Conservation (phyloP, 2,113 vertebrate species). For the Microtus richardsoni region DNA sequence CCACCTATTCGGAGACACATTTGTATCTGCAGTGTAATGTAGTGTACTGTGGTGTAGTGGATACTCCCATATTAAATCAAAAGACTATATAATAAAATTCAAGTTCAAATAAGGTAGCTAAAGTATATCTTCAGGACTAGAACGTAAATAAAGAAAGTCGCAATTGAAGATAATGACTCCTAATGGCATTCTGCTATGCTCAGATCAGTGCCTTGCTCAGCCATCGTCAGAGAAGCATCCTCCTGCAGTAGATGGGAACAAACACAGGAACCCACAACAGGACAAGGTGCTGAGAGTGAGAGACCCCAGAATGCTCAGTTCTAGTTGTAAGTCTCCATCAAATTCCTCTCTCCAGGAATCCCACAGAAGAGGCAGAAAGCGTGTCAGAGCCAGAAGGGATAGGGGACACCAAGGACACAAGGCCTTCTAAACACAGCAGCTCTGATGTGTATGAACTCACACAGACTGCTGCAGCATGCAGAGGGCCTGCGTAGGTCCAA, state of each 20-base stretch:
- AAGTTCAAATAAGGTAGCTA: slow-evolving; percentile 25
- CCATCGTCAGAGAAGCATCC: background rate
- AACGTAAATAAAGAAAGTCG: background rate
- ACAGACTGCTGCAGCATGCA: background rate
- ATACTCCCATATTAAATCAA: background rate
- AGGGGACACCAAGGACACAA: background rate
- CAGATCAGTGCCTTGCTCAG: background rate
- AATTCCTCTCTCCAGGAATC: background rate
- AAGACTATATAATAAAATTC: background rate
- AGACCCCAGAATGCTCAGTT: too few relatives aligned
- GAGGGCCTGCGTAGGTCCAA: background rate
- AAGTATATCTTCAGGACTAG: background rate
- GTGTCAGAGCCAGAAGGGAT: background rate
- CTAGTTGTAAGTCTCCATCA: too few relatives aligned
- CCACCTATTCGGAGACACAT: background rate
- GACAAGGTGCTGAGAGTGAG: background rate
- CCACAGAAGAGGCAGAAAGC: too few relatives aligned
- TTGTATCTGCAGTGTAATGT: background rate
- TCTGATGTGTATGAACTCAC: background rate
- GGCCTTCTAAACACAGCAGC: background rate
- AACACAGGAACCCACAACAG: background rate
- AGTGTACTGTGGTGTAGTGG: background rate
- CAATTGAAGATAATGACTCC: background rate
- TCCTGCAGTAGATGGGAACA: background rate
- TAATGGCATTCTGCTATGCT: background rate